Conservation (phyloP, 2,797 vertebrate species). For the Coregonus suidteri region DNA sequence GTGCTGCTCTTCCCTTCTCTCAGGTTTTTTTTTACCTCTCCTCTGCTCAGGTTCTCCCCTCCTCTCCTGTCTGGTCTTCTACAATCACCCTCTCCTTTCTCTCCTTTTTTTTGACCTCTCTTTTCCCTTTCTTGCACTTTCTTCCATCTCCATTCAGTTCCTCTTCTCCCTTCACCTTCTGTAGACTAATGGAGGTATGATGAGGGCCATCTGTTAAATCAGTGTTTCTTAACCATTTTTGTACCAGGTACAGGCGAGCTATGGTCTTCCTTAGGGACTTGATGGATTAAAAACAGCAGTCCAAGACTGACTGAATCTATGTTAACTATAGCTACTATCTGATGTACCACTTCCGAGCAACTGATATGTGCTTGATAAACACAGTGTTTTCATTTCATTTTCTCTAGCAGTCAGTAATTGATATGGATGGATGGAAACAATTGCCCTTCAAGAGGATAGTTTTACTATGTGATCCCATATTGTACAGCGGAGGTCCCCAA, state of each 20-base stretch:
- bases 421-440: not conserved
- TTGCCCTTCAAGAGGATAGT: not conserved
- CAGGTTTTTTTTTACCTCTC: too few species aligned
- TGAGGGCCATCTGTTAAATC: not conserved
- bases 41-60: too few species aligned
- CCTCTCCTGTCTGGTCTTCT: slow-evolving; percentile 8
- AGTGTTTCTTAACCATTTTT: not conserved
- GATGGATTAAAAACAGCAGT: not conserved
- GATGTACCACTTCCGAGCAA: too few species aligned
- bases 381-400: not conserved
- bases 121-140: not conserved
- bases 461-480: not conserved
- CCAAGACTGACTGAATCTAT: not conserved
- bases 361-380: not conserved
- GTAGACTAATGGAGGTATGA: not conserved
- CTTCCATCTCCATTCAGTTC: not conserved
- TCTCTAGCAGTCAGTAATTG: not conserved
- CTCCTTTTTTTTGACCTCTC: not conserved
- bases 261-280: not conserved
- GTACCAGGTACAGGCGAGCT: not conserved
- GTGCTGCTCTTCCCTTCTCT: slow-evolving; percentile 7
- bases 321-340: not conserved
- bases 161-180: not conserved
- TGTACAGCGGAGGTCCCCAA: not conserved
- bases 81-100: slow-evolving; percentile 17